Conservation (phyloP, 2,888 invertebrate species). For the Drosophila melanocephala region DNA sequence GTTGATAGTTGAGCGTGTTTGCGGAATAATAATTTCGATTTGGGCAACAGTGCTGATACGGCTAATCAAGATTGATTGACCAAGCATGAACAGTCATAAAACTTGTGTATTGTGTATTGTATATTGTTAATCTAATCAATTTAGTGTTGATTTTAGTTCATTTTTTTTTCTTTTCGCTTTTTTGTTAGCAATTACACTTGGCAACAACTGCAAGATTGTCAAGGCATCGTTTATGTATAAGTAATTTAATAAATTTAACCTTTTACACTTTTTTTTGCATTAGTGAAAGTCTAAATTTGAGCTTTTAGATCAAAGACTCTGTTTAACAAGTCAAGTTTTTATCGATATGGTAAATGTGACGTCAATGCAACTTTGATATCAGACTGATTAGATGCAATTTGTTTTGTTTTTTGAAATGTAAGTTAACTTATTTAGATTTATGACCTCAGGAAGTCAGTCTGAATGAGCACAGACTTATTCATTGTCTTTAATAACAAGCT, state of each 20-base stretch:
- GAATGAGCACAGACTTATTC: background rate
- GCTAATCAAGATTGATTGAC: constrained; percentile 53
- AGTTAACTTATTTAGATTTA: background rate
- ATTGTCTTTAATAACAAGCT: background rate
- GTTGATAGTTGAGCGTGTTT: background rate
- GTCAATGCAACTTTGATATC: background rate
- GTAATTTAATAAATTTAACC: background rate
- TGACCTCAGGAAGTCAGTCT: background rate
- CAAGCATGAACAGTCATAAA: constrained; percentile 30
- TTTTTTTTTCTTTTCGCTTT: background rate
- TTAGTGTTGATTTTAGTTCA: constrained; percentile 11
- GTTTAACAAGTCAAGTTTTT: background rate
- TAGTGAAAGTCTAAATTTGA: background rate
- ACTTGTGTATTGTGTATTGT: constrained; percentile 16
- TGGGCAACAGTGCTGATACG: constrained; percentile 25
- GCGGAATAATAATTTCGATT: constrained; percentile 22
- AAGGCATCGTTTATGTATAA: background rate
- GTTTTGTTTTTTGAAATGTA: background rate
- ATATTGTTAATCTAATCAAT: constrained; percentile 58
- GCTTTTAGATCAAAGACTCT: background rate
- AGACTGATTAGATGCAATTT: background rate
- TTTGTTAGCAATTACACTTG: constrained; percentile 17
- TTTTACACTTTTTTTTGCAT: background rate
- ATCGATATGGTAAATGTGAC: background rate
- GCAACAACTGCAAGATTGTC: constrained; percentile 27